Evolutionary conservation across 2,113 vertebrate genomes (phyloP).

Genomic region (Neofelis nebulosa): DNA sequence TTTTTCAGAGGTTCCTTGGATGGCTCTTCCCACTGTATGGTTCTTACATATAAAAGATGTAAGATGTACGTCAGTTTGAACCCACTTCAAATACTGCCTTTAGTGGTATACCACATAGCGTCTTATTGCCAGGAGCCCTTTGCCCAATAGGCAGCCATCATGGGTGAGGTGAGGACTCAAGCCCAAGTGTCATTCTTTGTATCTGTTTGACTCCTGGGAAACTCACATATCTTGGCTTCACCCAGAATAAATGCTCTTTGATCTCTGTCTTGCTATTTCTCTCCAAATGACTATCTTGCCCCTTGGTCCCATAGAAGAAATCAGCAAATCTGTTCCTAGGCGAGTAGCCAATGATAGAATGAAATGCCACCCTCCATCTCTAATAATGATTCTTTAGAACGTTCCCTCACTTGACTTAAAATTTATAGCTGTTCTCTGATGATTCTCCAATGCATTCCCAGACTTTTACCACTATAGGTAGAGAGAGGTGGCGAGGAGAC

Average conservation of each 20-base stretch:
- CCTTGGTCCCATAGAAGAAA: background rate
- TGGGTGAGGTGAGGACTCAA: background rate
- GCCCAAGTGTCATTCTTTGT: background rate
- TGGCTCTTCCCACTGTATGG: background rate
- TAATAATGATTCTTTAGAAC: background rate
- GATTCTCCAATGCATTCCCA: background rate
- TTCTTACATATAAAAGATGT: background rate
- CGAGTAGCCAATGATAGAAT: background rate
- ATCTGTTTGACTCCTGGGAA: background rate
- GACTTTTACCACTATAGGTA: background rate
- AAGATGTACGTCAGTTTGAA: background rate
- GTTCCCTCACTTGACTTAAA: background rate
- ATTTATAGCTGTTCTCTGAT: background rate
- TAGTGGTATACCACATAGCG: background rate
- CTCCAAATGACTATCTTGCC: background rate
- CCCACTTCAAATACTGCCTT: background rate
- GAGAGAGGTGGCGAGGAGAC: background rate
- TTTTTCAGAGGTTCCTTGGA: background rate
- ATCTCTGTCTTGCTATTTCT: background rate
- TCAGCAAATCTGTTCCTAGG: background rate
- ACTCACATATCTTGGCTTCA: background rate
- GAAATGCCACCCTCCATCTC: background rate
- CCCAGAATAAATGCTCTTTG: background rate
- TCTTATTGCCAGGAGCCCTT: background rate
- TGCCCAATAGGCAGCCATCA: background rate